These are phyloP conservation scores for Athrips mouffetella DNA, from an alignment of 2,888 invertebrate genomes.

Conservation along the genomic window DNA sequence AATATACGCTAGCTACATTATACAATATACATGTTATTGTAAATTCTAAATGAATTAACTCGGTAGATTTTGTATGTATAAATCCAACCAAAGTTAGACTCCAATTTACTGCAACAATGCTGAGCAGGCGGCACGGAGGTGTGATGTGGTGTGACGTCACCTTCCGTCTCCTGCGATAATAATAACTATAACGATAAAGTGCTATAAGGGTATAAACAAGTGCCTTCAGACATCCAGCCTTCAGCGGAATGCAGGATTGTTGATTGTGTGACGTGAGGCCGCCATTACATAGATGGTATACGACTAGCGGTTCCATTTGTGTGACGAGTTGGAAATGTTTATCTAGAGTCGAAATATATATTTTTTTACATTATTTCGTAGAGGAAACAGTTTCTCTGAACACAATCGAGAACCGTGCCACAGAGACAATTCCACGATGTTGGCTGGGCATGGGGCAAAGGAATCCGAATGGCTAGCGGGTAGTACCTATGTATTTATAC, in stretches of 20 bases:
- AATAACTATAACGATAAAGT: constrained; percentile 47
- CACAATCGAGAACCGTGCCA: constrained; percentile 28
- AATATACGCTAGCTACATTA: constrained; percentile 50
- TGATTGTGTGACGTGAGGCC: constrained; percentile 59
- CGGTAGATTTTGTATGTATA: constrained; percentile 27
- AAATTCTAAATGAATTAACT: constrained; percentile 15
- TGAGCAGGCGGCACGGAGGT: background rate
- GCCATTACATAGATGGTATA: constrained; percentile 41
- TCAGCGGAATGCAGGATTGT: constrained; percentile 66
- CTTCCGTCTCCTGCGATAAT: constrained; percentile 32
- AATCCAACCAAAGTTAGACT: constrained; percentile 58
- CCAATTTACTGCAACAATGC: constrained; percentile 47
- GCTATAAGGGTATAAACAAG: constrained; percentile 69
- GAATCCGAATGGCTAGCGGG: constrained; percentile 41
- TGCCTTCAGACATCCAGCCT: constrained; percentile 77
- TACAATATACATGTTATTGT: constrained; percentile 35
- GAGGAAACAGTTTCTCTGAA: constrained; percentile 1
- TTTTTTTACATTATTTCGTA: constrained; percentile 12
- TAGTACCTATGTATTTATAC: constrained; percentile 35
- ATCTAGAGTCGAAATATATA: constrained; percentile 17
- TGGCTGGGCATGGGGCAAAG: constrained; percentile 32
- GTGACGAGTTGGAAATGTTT: constrained; percentile 23
- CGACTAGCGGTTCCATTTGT: constrained; percentile 30
- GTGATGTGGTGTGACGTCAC: constrained; percentile 12
- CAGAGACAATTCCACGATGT: constrained; percentile 26